A percentile compares a stretch with the other conserved stretches of the same genome.
Conservation (phyloP, 2,888 invertebrate species). For the Epistrophella euchroma region DNA sequence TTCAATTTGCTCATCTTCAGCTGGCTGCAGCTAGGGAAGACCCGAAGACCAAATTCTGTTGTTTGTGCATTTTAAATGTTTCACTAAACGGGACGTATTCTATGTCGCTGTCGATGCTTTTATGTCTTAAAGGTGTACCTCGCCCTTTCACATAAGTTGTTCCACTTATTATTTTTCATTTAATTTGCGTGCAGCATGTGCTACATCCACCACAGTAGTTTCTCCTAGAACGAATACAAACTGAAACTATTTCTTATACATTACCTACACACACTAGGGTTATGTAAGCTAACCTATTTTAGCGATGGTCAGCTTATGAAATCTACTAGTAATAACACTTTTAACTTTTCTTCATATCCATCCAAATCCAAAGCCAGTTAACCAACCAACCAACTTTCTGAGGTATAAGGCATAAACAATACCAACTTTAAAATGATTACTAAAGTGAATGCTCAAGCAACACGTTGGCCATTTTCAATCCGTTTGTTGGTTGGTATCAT, state of each 20-base stretch:
- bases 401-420: constrained; percentile 4
- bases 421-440: not conserved
- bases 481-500: constrained; percentile 40
- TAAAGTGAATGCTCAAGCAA: constrained; percentile 48
- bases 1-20: constrained; percentile 61
- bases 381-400: not conserved
- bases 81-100: constrained; percentile 9
- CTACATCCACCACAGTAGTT: constrained; percentile 23
- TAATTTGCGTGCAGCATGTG: constrained; percentile 30
- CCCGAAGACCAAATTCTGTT: constrained; percentile 12
- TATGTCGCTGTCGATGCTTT: not conserved
- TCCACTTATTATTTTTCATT: constrained; percentile 15
- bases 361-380: not conserved
- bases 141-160: constrained; percentile 41
- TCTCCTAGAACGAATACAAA: constrained; percentile 22
- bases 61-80: constrained; percentile 36
- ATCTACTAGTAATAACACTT: not conserved
- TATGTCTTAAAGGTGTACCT: constrained; percentile 27
- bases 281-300: constrained; percentile 55
- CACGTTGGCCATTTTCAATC: constrained; percentile 64
- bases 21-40: constrained; percentile 15
- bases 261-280: constrained; percentile 10
- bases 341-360: not conserved
- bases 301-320: constrained; percentile 31
- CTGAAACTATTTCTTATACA: not conserved